Percentiles rank a stretch among this genome's conserved stretches.
These are phyloP conservation scores for Beris morrisii DNA, from an alignment of 2,888 invertebrate species.

Conservation along the genomic window DNA sequence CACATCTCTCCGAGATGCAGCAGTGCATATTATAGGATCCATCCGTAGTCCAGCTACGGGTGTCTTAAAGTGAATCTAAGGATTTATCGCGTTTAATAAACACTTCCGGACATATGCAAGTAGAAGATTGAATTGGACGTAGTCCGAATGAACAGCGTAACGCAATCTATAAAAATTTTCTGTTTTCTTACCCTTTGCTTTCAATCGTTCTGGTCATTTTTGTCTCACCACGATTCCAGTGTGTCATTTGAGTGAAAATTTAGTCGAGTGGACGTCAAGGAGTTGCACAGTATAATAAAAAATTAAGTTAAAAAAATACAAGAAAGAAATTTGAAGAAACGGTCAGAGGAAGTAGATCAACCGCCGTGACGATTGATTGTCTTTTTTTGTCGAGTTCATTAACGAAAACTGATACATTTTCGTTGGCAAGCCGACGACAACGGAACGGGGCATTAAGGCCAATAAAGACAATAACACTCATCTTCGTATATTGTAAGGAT, in stretches of 20 bases:
- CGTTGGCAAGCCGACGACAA: constrained; percentile 14
- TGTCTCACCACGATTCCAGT: background rate
- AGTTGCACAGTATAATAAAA: constrained; percentile 4
- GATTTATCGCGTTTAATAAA: constrained; percentile 33
- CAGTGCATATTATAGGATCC: constrained; percentile 8
- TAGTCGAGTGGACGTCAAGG: constrained; percentile 16
- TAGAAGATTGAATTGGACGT: constrained; percentile 19
- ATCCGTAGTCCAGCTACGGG: constrained; percentile 2
- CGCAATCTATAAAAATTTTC: constrained; percentile 20
- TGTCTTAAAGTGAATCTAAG: constrained; percentile 29
- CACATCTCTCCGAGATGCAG: constrained; percentile 8
- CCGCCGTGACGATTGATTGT: constrained; percentile 36
- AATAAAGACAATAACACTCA: constrained; percentile 19
- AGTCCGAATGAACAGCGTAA: background rate
- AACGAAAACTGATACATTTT: constrained; percentile 34
- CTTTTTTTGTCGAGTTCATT: constrained; percentile 31
- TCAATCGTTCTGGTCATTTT: constrained; percentile 12
- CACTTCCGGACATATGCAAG: constrained; percentile 29
- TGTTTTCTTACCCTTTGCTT: constrained; percentile 22
- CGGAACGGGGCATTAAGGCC: constrained; percentile 14
- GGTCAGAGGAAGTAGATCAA: constrained; percentile 37
- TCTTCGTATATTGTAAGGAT: constrained; percentile 16
- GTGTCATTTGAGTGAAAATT: constrained; percentile 8
- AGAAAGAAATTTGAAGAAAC: constrained; percentile 9
- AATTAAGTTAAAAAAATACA: background rate